Base-by-base conservation (phyloP, 1,140 invertebrate genomes). In the Drosophila nikananu region DNA sequence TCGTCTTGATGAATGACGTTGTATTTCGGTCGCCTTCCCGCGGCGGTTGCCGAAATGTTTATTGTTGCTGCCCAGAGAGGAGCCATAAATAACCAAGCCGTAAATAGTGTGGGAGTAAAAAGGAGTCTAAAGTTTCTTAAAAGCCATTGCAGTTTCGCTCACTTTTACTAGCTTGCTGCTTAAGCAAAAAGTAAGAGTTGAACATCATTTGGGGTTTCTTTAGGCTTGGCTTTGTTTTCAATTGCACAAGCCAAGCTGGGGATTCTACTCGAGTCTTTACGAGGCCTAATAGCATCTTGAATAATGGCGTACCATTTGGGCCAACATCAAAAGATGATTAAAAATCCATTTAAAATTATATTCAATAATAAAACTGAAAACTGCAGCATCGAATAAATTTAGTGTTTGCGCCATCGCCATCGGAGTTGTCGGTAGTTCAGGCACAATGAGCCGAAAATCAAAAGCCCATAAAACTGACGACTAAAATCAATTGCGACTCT, bases 401-500 rank as follows among this genome's bases (percentile, higher is more conserved):
- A 57, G 58, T 39, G 78, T 81, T 81, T 86, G 75, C 82, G 68
- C 78, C 82, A 84, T 84, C 77, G 42, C 42, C 2, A 3, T 23
- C 27, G 55, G 10, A 30, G 21, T 46, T 37, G 6, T 23, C 52
- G 67, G 58, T 55, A 66, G 7, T 49, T 49, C 61, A 35, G 30
- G 37, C 60, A 60, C 75, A 79, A 79, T 62, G 59, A 71, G 70
- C 19, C 35, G 52, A 86, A 86, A 86, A 87, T 87, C 80, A 87
- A 84, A 90, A 86, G 77, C 68, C 81, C 78, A 90, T 89, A 84
- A 89, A 89, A 86, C 78, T 86, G 86, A 89, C 86, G 86, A 89
- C 86, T 86, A 90, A 89, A 89, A 89, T 89, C 86, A 89, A 89
- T 89, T 89, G 86, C 81, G 77, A 84, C 74, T 71, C 76, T 89